Conservation (phyloP, 2,113 vertebrate genomes). For the Gnathochromis pfefferi region DNA sequence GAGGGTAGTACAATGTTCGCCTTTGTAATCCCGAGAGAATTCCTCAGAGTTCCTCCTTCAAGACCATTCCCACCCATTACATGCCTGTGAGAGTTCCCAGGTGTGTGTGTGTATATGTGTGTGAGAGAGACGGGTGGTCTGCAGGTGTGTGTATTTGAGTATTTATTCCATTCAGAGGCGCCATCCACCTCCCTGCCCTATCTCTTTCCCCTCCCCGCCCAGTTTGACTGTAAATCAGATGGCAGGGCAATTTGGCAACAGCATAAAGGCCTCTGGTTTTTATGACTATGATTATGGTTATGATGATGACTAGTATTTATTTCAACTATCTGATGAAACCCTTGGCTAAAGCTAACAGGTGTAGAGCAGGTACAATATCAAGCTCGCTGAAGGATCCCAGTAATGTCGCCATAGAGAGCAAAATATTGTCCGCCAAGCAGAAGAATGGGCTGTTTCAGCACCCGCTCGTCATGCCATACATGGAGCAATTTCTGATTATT, state of each 20-base stretch:
- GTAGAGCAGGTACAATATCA: slow-evolving; percentile 68
- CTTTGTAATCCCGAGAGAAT: slow-evolving; percentile 66
- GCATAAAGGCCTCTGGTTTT: slow-evolving; percentile 63
- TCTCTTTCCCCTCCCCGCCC: slow-evolving; percentile 13
- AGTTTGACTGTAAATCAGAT: slow-evolving; percentile 65
- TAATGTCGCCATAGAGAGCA: slow-evolving; percentile 53
- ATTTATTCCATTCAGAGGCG: slow-evolving; percentile 28
- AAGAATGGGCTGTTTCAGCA: slow-evolving; percentile 61
- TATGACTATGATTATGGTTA: slow-evolving; percentile 72
- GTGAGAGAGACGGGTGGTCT: slow-evolving; percentile 28
- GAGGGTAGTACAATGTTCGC: slow-evolving; percentile 54
- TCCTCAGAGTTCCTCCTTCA: slow-evolving; percentile 24
- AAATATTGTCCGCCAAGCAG: slow-evolving; percentile 37
- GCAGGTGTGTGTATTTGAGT: slow-evolving; percentile 53
- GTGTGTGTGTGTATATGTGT: slow-evolving; percentile 37
- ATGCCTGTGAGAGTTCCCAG: slow-evolving; percentile 40
- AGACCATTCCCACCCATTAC: slow-evolving; percentile 28
- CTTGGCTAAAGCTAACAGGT: slow-evolving; percentile 67
- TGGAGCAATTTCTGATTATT: slow-evolving; percentile 65
- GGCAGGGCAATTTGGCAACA: slow-evolving; percentile 65
- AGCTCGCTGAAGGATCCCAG: slow-evolving; percentile 69
- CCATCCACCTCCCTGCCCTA: slow-evolving; percentile 23
- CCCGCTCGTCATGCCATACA: slow-evolving; percentile 35
- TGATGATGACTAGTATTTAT: slow-evolving; percentile 73
- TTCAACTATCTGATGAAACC: slow-evolving; percentile 72